Base-by-base conservation (phyloP, 2,888 invertebrate species). In the Onthophagus sagittarius region DNA sequence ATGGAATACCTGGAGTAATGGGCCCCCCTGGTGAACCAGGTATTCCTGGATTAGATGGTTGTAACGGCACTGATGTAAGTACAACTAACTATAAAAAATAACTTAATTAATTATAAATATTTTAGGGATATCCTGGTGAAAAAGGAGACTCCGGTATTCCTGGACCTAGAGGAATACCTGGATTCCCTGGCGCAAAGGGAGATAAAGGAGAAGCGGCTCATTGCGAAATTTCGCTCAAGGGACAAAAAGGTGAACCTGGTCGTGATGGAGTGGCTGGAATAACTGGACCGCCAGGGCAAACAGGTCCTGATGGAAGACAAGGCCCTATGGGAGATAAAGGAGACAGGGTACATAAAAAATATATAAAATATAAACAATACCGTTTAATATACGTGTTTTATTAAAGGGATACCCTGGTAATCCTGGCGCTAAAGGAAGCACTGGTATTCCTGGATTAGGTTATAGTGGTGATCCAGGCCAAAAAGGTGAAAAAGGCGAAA, bases 11-110 rank as follows among this genome's bases (percentile, higher is more conserved):
- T 15, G 94, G 94, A 74, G 82, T 89, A 75, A 90, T 89, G 82
- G 94, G 94, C 39, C 88, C 88, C 73, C 79, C 89, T 0, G 94
- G 97, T 70, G 81, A 88, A 0, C 88, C 94, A n/a, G 97, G 97
- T 79, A 86, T 90, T 64, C 92, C 94, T 63, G 98, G 98, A 71
- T 87, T 93, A 80, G 97, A 98, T 83, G 99, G 98, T 7, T 99
- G 98, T 83, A 98, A 98, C 82, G 98, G 98, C 81, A 95, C 96
- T 72, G 96, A 96, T 85, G 96, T 95, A 88, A 89, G 90, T 87
- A 77, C 14, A 13, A 63, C 9, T n/a, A 31, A 15, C 0, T 23
- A 13, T 32, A 15, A 65, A 33, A 69, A 33, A 71, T 67, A 5
- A 23, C 6, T 67, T 4, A n/a, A 5, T 31, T 32, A 63, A 13